phyloP scores from a whole-genome alignment of 1,140 invertebrate genomes.

The Periplaneta americana region DNA sequence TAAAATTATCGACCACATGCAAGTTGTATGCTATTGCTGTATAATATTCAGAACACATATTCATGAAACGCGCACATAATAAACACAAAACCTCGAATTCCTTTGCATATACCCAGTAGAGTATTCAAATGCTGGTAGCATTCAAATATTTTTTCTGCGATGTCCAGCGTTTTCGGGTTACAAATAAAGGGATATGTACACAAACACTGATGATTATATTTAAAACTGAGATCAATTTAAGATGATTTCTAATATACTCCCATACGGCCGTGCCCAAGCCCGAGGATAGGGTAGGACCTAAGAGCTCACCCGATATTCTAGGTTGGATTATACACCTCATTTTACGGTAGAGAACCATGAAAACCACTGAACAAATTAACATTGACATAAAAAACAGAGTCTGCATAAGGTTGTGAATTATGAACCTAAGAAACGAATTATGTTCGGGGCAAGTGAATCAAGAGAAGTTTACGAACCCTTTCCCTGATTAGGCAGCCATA shows the following conservation, averaged over 20 bases:
- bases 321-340: background rate
- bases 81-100: background rate
- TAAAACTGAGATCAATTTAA: background rate
- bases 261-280: background rate
- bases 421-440: background rate
- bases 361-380: too few relatives aligned
- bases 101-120: background rate
- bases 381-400: background rate
- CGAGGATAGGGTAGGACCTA: background rate
- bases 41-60: background rate
- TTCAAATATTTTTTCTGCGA: background rate
- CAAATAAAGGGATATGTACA: background rate
- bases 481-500: background rate
- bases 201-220: background rate
- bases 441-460: background rate
- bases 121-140: background rate
- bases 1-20: background rate
- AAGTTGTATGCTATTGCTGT: background rate
- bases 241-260: background rate
- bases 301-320: background rate
- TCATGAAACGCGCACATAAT: background rate
- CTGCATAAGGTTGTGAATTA: background rate
- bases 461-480: background rate
- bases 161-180: background rate
- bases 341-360: background rate